phyloP scores from a whole-genome alignment of 2,113 vertebrate genomes.

The Mugil cephalus region DNA sequence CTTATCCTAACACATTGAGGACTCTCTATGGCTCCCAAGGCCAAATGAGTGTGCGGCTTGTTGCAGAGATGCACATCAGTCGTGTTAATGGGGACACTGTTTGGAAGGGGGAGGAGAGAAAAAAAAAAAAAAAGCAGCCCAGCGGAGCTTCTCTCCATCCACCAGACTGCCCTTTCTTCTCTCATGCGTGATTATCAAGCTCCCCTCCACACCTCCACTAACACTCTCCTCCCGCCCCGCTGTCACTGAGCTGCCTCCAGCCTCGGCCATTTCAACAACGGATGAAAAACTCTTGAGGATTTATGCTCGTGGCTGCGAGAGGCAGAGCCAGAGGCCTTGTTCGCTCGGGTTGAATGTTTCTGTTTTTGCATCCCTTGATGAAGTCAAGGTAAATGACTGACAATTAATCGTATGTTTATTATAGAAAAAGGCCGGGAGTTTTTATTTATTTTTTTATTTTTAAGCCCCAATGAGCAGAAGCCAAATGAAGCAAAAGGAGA shows the following conservation, averaged over 20 bases:
- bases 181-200: constrained; percentile 69
- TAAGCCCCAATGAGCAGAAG: not conserved
- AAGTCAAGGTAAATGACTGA: constrained; percentile 12
- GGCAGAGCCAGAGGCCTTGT: constrained; percentile 19
- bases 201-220: not conserved
- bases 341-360: too few relatives aligned
- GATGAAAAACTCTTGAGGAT: constrained; percentile 59
- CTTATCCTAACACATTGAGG: constrained; percentile 69
- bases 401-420: not conserved
- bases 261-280: constrained; percentile 22
- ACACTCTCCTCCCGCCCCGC: constrained; percentile 46
- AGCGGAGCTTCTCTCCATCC: constrained; percentile 55
- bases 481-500: constrained; percentile 1
- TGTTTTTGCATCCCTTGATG: not conserved
- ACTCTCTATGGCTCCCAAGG: constrained; percentile 71
- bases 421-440: not conserved
- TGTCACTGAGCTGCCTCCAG: constrained; percentile 64
- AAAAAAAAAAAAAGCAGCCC: constrained; percentile 27
- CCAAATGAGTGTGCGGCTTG: constrained; percentile 72
- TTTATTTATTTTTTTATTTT: too few relatives aligned
- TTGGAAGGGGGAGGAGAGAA: not conserved
- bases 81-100: constrained; percentile 71
- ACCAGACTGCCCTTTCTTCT: constrained; percentile 48
- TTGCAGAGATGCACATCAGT: constrained; percentile 71
- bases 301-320: constrained; percentile 11